phyloP scores from a whole-genome alignment of 2,113 vertebrate genomes.

The Progne subis region DNA sequence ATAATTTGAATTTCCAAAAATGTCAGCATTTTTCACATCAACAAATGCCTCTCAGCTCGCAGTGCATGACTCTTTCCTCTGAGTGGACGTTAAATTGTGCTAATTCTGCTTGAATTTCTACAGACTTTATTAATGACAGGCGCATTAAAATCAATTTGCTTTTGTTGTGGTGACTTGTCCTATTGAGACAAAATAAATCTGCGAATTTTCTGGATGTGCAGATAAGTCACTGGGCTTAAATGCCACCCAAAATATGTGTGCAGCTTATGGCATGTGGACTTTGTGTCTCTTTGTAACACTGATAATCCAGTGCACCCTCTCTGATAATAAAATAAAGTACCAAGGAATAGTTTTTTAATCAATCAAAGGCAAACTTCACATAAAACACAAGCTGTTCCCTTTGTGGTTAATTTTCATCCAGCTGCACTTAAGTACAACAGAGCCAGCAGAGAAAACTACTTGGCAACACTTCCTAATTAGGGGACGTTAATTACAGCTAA shows the following conservation, averaged over 20 bases:
- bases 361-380: constrained; percentile 75
- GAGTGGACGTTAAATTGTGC: constrained; percentile 51
- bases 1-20: constrained; percentile 79
- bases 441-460: constrained; percentile 77
- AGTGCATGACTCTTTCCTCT: constrained; percentile 13
- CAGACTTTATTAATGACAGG: neutral
- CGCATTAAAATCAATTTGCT: neutral
- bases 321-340: constrained; percentile 68
- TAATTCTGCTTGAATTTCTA: constrained; percentile 35
- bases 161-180: neutral
- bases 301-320: constrained; percentile 55
- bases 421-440: constrained; percentile 75
- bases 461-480: constrained; percentile 79
- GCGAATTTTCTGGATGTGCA: neutral
- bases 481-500: constrained; percentile 80
- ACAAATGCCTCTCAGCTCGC: constrained; percentile 67
- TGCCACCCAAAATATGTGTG: neutral
- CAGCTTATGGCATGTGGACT: constrained; percentile 21
- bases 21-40: constrained; percentile 73
- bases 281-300: constrained; percentile 26
- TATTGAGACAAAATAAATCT: constrained; percentile 27
- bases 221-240: neutral
- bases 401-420: constrained; percentile 81
- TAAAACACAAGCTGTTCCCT: constrained; percentile 79
- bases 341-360: constrained; percentile 74